phyloP scores from a whole-genome alignment of 2,113 vertebrate genomes.

The Chitala chitala region DNA sequence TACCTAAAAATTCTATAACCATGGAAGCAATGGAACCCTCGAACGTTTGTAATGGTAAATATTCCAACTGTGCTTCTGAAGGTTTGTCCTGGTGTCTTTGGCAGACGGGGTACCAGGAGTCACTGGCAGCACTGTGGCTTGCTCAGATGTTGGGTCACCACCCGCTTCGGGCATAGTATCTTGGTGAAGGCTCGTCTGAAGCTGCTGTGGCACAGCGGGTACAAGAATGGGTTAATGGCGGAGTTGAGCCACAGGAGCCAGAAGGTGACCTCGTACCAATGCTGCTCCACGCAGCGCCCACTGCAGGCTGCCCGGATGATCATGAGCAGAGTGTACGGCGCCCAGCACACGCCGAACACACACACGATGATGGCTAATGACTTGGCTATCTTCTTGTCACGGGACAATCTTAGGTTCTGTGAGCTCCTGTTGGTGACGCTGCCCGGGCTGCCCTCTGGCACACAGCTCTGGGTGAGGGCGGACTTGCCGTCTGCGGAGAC shows the following conservation, averaged over 20 bases:
- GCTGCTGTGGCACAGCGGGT: slow-evolving; percentile 73
- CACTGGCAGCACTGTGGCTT: slow-evolving; percentile 8
- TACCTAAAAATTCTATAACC: neutral
- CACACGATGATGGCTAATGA: slow-evolving; percentile 72
- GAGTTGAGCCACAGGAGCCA: slow-evolving; percentile 86
- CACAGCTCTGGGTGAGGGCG: neutral
- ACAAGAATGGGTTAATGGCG: slow-evolving; percentile 75
- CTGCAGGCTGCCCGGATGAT: slow-evolving; percentile 62
- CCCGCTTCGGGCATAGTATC: slow-evolving; percentile 54
- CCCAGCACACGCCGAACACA: slow-evolving; percentile 76
- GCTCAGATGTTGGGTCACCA: slow-evolving; percentile 2
- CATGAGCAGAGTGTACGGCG: slow-evolving; percentile 71
- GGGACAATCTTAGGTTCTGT: slow-evolving; percentile 57
- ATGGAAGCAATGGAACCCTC: neutral
- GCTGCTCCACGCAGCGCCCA: slow-evolving; percentile 42
- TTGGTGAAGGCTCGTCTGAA: slow-evolving; percentile 71
- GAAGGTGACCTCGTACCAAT: slow-evolving; percentile 71
- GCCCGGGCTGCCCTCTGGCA: slow-evolving; percentile 45
- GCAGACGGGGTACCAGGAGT: neutral
- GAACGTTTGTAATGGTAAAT: neutral
- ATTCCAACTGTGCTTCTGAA: neutral
- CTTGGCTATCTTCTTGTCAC: slow-evolving; percentile 72
- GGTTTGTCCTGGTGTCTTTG: neutral
- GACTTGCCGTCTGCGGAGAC: slow-evolving; percentile 31
- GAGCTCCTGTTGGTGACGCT: slow-evolving; percentile 44